Evolutionary conservation across 2,113 vertebrate genomes (phyloP).

Genomic region (Pterocles gutturalis): DNA sequence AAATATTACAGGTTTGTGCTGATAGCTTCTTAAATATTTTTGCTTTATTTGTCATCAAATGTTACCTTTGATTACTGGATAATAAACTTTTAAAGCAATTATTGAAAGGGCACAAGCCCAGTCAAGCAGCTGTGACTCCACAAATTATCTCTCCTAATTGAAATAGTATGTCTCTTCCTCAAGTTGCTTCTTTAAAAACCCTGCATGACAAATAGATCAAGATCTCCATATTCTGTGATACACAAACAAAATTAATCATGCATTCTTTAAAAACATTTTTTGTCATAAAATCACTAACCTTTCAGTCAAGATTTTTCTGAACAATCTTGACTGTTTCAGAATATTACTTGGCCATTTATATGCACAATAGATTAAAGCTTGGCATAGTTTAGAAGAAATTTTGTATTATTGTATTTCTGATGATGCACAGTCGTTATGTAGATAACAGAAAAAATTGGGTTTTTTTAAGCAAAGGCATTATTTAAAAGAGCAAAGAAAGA

Average conservation of each 20-base stretch:
- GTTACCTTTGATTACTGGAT: background rate
- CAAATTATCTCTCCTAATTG: background rate
- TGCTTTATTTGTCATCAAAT: background rate
- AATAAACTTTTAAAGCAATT: background rate
- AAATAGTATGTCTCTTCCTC: background rate
- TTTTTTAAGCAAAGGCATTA: background rate
- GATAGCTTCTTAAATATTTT: background rate
- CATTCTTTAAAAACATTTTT: background rate
- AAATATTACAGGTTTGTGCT: background rate
- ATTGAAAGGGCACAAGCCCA: background rate
- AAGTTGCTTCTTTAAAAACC: background rate
- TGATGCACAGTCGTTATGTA: constrained; percentile 1
- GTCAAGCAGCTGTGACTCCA: background rate
- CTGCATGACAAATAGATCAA: background rate
- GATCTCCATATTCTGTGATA: background rate
- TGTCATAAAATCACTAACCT: background rate
- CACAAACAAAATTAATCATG: background rate
- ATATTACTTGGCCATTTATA: background rate
- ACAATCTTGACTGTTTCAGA: background rate
- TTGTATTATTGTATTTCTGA: background rate
- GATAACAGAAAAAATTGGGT: background rate
- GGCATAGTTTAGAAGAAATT: background rate
- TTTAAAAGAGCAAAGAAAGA: background rate
- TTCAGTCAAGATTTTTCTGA: background rate
- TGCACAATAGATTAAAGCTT: background rate